Base-by-base conservation (phyloP, 2,888 invertebrate genomes). In the Lepas anatifera region DNA sequence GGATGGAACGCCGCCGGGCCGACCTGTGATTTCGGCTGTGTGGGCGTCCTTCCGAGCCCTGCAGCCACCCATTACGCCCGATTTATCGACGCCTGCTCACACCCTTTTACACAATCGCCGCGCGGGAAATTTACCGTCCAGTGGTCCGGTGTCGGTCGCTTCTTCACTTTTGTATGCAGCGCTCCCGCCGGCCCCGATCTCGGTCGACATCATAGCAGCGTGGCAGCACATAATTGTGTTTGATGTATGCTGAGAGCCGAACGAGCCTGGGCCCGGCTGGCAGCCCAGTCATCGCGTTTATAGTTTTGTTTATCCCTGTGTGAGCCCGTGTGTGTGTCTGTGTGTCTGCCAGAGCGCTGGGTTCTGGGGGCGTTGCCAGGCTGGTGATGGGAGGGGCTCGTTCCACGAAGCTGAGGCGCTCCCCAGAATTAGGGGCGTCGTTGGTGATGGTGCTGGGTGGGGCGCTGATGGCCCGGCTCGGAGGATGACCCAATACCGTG, bases 201-300 rank as follows among this genome's bases (percentile, higher is more conserved):
- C 32, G 6, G 16, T 32, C 1, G 52, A 13, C 52, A 7, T 27
- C 16, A 6, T 32, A 2, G 58, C 58, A 58, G 32, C 58, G 32
- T 32, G 58, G 25, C 58, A 58, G 32, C 58, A 32, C 58, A 58
- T 58, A 58, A 58, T 58, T 58, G 58, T 11, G 32, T 29, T 58
- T 58, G 58, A 58, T 58, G 13, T 58, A 58, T 27, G 58, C 29
- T n/a, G n/a, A n/a, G n/a, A 58, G 32, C 18, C 27, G 58, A 32
- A 18, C 58, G 18, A 18, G 41, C 11, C 41, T n/a, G 58, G 58
- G 18, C 16, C 58, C 58, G 32, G 32, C 32, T 18, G 32, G 58
- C 27, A 7, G 32, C 58, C 22, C 32, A 11, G 58, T 32, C 58
- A 32, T 58, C 32, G 29, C 58, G 32, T 58, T 58, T 58, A 58